Conservation (phyloP, 2,888 invertebrate genomes). For the Ichneumoninae sp. region DNA sequence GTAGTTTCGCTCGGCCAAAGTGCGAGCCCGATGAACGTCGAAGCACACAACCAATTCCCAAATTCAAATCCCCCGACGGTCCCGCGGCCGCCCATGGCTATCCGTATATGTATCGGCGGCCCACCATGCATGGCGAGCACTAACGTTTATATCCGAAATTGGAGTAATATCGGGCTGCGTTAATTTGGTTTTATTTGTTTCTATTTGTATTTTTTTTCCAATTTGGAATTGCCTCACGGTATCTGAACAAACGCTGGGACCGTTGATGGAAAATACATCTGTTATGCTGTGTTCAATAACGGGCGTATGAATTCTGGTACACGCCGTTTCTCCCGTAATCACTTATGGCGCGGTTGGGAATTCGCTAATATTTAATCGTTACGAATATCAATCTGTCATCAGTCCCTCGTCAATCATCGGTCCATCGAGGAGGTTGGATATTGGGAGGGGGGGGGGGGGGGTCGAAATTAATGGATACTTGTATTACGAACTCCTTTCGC, state of each 20-base stretch:
- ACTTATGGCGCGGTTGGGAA: slow-evolving; percentile 6
- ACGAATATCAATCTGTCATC: slow-evolving; percentile 22
- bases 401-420: slow-evolving; percentile 6
- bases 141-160: slow-evolving; percentile 50
- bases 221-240: slow-evolving; percentile 12
- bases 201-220: not conserved
- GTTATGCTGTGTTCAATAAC: not conserved
- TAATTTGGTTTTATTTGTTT: slow-evolving; percentile 34
- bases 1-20: slow-evolving; percentile 35
- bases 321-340: not conserved
- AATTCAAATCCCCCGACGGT: slow-evolving; percentile 59
- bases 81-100: slow-evolving; percentile 24
- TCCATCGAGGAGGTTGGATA: not conserved
- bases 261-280: slow-evolving; percentile 1
- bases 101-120: not conserved
- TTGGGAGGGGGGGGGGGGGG: not conserved
- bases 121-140: slow-evolving; percentile 8
- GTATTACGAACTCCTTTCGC: not conserved
- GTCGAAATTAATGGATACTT: not conserved
- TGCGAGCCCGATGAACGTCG: not conserved
- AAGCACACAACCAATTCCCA: slow-evolving; percentile 59
- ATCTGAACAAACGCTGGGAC: not conserved
- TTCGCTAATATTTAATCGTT: slow-evolving; percentile 12
- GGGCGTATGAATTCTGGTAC: slow-evolving; percentile 4
- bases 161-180: slow-evolving; percentile 51